These are phyloP conservation scores for Hippopotamyrus pictus DNA, from an alignment of 2,797 vertebrate genomes.

Conservation along the genomic window DNA sequence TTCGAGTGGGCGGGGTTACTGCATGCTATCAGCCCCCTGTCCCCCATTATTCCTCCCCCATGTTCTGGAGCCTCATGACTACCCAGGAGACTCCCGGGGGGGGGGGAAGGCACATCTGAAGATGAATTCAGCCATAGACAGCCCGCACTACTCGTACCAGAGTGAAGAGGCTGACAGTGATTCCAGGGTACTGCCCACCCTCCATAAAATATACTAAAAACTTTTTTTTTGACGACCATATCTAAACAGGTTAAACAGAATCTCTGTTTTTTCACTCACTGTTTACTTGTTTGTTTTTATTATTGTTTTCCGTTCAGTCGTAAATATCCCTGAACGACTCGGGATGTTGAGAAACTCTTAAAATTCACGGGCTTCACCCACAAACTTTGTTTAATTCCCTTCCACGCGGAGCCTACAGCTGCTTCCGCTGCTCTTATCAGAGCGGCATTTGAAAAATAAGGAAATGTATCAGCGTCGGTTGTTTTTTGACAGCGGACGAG, in stretches of 20 bases:
- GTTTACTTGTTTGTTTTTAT: conserved; percentile 26
- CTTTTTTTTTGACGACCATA: background rate
- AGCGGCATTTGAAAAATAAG: background rate
- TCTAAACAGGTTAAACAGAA: background rate
- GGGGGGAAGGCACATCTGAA: background rate
- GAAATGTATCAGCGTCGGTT: background rate
- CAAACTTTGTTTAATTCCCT: background rate
- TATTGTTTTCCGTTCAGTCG: conserved; percentile 15
- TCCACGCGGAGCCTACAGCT: background rate
- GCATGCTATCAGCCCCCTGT: background rate
- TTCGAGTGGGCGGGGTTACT: background rate
- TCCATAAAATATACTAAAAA: background rate
- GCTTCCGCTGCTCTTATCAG: background rate
- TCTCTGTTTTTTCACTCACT: background rate
- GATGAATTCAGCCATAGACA: background rate
- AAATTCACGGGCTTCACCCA: conserved; percentile 12
- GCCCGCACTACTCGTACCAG: background rate
- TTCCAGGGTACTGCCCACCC: background rate
- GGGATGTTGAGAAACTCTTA: conserved; percentile 13
- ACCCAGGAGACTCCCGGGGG: background rate
- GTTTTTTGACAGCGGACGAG: background rate
- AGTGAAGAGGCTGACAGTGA: background rate
- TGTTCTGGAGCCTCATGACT: background rate
- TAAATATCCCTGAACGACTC: conserved; percentile 13
- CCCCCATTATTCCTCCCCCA: background rate